phyloP scores from a whole-genome alignment of 2,888 invertebrate species.

The Agrenia bidenticulata region DNA sequence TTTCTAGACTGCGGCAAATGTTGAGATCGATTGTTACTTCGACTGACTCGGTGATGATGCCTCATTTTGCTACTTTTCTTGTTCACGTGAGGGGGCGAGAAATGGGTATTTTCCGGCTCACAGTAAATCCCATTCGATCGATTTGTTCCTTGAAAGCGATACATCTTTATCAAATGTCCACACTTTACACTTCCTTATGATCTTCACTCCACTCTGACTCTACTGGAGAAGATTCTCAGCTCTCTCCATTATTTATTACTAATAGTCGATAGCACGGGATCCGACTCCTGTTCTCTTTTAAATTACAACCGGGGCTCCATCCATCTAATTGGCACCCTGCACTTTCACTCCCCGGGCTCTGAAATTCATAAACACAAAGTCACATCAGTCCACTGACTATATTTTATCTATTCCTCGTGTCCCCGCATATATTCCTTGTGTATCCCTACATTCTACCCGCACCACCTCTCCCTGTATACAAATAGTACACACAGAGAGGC shows the following conservation, averaged over 20 bases:
- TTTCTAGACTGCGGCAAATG: conserved; percentile 44
- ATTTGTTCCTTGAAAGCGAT: conserved; percentile 52
- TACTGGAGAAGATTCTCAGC: neutral
- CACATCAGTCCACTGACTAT: too few relatives aligned
- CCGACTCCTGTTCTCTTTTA: too few relatives aligned
- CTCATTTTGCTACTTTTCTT: conserved; percentile 42
- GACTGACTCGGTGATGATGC: conserved; percentile 36
- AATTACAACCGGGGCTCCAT: too few relatives aligned
- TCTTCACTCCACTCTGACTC: neutral
- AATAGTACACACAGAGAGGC: neutral
- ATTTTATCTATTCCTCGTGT: too few relatives aligned
- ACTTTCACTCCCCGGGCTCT: too few relatives aligned
- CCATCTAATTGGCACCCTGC: too few relatives aligned
- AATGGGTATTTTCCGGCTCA: conserved; percentile 52
- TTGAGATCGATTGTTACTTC: conserved; percentile 39
- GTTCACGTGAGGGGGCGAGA: conserved; percentile 38
- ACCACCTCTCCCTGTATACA: too few relatives aligned
- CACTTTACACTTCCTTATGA: conserved; percentile 16
- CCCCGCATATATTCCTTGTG: too few relatives aligned
- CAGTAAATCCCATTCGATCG: conserved; percentile 53
- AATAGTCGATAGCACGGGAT: neutral
- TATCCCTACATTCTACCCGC: too few relatives aligned
- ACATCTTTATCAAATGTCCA: conserved; percentile 39
- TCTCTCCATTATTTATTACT: neutral
- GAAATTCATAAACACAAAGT: too few relatives aligned